Evolutionary conservation across 64 coral and sea anemone genomes (phyloP), one percentile per base, ranked within the genome.

Genomic region (Montipora foliosa): DNA sequence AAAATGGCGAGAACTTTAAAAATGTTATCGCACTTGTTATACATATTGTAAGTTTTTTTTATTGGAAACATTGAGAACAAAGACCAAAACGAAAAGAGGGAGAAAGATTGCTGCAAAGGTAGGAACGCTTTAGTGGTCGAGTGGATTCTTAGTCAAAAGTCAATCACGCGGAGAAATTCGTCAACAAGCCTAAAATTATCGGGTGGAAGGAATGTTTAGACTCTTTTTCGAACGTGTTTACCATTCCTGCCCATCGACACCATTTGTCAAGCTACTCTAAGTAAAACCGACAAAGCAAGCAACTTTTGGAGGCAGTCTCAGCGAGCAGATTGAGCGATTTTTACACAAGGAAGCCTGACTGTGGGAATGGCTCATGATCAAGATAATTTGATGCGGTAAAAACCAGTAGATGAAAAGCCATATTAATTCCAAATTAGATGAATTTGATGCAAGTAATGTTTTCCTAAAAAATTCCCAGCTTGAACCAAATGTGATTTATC

Each of bases 211-310:
- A 5, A 50, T 71, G 62, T 68, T 86, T 86, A 67, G 61, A 67
- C 68, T 86, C 71, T 45, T 86, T 72, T 21, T 67, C 17, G 82
- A 17, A 71, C 47, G 62, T 84, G 81, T 84, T 84, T 46, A 68
- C 62, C 62, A 84, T 86, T 49, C 47, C 71, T 47, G 44, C 66
- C 82, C 17, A 68, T 72, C 17, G 24, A 51, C 16, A 47, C 71
- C 68, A 70, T 84, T 71, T 72, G 61, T 71, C 46, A 86, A 21
- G 46, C 46, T 6, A 61, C 61, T 44, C 3, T 8, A 57, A 11
- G 11, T 12, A 14, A 64, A 64, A 15, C 13, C 13, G 61, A 14
- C 61, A 64, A 64, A 16, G 61, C 61, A 12, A 15, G 61, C 9
- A 64, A 0, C 13, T 12, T 12, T 16, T 14, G 16, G 17, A 1